Percentiles rank a stretch among this genome's conserved stretches.
Evolutionary conservation across 2,113 vertebrate species (phyloP).

Genomic region (Lagopus muta): DNA sequence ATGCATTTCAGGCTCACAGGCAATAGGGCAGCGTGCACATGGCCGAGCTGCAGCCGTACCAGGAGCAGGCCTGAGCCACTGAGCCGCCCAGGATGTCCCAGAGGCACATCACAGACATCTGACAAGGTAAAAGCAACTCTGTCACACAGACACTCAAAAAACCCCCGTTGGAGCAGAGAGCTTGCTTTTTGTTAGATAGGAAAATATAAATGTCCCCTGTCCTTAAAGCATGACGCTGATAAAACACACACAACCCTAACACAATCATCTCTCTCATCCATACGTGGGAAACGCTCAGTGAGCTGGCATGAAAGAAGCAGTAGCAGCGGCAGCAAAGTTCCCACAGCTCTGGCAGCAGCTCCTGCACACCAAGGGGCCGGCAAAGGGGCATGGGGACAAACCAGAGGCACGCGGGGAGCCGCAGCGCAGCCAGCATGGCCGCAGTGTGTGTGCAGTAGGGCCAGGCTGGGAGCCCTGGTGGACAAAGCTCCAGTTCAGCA

Average conservation of each 20-base stretch:
- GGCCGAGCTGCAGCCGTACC: not conserved
- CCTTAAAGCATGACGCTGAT: not conserved
- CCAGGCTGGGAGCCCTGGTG: not conserved
- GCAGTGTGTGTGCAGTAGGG: not conserved
- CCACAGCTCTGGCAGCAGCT: not conserved
- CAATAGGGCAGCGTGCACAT: not conserved
- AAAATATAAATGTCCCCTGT: not conserved
- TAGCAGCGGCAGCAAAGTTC: not conserved
- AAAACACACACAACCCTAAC: not conserved
- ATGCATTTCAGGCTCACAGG: constrained; percentile 8
- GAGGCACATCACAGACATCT: not conserved
- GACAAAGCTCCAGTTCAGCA: not conserved
- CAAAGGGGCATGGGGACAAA: not conserved
- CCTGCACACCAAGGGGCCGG: not conserved
- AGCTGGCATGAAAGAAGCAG: not conserved
- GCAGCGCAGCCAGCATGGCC: rapidly evolving
- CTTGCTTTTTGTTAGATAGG: not conserved
- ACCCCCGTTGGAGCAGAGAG: not conserved
- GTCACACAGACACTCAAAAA: not conserved
- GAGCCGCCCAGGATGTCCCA: not conserved
- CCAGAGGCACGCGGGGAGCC: not conserved
- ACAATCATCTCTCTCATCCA: not conserved
- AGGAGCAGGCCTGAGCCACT: rapidly evolving
- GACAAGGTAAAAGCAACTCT: not conserved
- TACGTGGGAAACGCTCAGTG: not conserved